These are phyloP conservation scores for Scalopus aquaticus DNA, from an alignment of 2,113 vertebrate genomes.

Conservation along the genomic window DNA sequence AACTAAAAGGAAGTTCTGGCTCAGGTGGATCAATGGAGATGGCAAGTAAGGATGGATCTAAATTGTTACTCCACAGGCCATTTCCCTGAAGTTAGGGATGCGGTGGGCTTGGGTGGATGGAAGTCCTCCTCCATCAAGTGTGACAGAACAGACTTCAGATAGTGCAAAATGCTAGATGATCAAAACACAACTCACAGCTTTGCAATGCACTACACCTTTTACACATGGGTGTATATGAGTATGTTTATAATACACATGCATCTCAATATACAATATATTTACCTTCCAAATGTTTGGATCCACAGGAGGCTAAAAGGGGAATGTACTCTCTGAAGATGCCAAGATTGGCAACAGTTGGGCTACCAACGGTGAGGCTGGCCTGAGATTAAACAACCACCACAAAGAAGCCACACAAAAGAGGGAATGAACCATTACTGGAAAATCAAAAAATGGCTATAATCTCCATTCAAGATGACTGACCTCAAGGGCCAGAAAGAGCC, in stretches of 20 bases:
- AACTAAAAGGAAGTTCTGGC: not conserved
- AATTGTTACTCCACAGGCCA: not conserved
- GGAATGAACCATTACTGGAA: not conserved
- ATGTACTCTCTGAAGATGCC: not conserved
- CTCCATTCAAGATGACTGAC: not conserved
- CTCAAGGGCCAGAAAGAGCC: not conserved
- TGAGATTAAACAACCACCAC: not conserved
- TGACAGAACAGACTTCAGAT: not conserved
- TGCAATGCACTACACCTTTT: not conserved
- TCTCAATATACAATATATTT: not conserved
- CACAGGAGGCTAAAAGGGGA: not conserved
- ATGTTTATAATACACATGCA: not conserved
- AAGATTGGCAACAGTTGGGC: not conserved
- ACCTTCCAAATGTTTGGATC: slow-evolving; percentile 36
- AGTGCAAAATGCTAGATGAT: not conserved
- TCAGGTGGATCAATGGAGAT: not conserved
- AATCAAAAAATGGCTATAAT: not conserved
- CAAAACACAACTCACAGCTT: not conserved
- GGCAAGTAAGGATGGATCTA: not conserved
- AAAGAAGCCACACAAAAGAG: not conserved
- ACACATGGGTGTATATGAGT: not conserved
- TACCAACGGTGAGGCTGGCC: not conserved
- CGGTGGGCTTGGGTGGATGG: too few relatives aligned
- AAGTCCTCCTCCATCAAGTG: not conserved
- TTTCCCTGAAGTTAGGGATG: not conserved